Evolutionary conservation across 2,888 invertebrate species (phyloP).

Genomic region (Eupeodes latifasciatus): DNA sequence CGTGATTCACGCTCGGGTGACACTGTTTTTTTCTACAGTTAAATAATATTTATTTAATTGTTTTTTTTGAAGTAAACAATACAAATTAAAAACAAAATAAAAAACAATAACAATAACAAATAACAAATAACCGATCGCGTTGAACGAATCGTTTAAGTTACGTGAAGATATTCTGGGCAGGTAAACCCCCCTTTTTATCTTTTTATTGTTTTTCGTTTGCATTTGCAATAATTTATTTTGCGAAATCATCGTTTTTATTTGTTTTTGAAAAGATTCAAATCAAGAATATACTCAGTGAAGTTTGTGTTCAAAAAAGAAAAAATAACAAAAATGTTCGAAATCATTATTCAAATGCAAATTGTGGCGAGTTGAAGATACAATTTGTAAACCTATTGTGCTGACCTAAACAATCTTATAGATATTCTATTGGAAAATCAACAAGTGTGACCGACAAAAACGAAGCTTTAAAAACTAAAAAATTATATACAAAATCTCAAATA

Average conservation of each 20-base stretch:
- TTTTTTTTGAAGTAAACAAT: slow-evolving; percentile 58
- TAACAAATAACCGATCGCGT: slow-evolving; percentile 60
- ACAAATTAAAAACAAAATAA: slow-evolving; percentile 24
- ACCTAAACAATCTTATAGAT: slow-evolving; percentile 44
- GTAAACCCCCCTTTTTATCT: neutral
- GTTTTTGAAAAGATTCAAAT: neutral
- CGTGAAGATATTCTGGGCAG: slow-evolving; percentile 50
- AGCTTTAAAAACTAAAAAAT: slow-evolving; percentile 6
- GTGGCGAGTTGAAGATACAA: slow-evolving; percentile 46
- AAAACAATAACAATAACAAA: slow-evolving; percentile 16
- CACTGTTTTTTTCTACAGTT: slow-evolving; percentile 54
- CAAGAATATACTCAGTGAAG: slow-evolving; percentile 18
- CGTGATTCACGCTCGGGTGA: slow-evolving; percentile 74
- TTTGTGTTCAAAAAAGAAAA: neutral
- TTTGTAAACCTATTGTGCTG: slow-evolving; percentile 37
- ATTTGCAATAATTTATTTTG: slow-evolving; percentile 19
- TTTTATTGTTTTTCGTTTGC: slow-evolving; percentile 15
- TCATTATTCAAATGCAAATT: slow-evolving; percentile 51
- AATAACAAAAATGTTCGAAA: slow-evolving; percentile 6
- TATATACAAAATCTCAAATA: slow-evolving; percentile 55
- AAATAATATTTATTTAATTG: slow-evolving; percentile 33
- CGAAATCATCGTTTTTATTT: slow-evolving; percentile 13
- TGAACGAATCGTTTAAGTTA: slow-evolving; percentile 55
- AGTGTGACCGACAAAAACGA: slow-evolving; percentile 62
- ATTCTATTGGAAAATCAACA: slow-evolving; percentile 56